A percentile compares a stretch with the other conserved stretches of the same genome.
phyloP scores from a whole-genome alignment of 2,888 invertebrate species.

The Trachelus troglodyta region DNA sequence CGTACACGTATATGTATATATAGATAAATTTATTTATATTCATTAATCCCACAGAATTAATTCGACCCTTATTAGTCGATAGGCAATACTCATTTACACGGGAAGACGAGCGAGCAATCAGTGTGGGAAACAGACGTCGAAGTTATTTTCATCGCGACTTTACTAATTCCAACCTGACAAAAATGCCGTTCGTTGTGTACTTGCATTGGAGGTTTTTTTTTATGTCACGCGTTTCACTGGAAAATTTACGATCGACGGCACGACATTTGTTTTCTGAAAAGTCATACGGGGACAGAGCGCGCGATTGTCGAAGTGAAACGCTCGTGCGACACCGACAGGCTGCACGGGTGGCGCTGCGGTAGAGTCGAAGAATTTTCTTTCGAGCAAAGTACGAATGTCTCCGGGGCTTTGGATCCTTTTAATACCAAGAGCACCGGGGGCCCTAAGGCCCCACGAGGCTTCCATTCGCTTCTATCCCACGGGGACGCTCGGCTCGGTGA shows the following conservation, averaged over 20 bases:
- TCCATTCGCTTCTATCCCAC: conserved; percentile 2
- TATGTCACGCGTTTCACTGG: not conserved
- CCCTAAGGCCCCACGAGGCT: not conserved
- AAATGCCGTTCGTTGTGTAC: too few species aligned
- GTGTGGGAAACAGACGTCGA: not conserved
- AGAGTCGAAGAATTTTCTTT: not conserved
- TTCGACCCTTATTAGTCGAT: not conserved
- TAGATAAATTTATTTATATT: not conserved
- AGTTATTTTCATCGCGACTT: not conserved
- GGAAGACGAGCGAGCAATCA: not conserved
- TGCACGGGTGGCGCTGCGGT: not conserved
- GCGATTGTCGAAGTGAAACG: not conserved
- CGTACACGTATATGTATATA: not conserved
- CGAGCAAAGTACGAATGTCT: not conserved
- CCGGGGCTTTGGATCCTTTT: not conserved
- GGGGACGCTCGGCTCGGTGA: conserved; percentile 16
- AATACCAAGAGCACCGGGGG: not conserved
- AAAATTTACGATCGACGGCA: not conserved
- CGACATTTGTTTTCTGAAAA: not conserved
- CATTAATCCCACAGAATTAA: not conserved
- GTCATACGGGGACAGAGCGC: not conserved
- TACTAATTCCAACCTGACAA: too few species aligned
- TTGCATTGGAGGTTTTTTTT: too few species aligned
- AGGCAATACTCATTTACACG: not conserved
- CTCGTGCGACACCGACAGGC: not conserved